Conservation (phyloP, 2,888 invertebrate species). For the Amphipyra tragopoginis region DNA sequence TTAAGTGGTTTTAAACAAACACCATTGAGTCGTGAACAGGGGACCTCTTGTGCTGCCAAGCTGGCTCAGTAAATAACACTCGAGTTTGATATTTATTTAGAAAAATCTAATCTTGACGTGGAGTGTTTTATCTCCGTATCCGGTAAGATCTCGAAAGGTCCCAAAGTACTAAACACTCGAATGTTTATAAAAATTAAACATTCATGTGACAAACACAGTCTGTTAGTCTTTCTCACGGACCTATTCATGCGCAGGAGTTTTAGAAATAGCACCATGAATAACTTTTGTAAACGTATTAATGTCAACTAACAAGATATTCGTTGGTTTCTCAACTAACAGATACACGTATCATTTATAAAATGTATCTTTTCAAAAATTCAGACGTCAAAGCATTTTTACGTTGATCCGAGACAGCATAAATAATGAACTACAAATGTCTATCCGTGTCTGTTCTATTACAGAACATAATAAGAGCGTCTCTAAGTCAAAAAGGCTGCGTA, state of each 20-base stretch:
- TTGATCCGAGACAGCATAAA: conserved; percentile 69
- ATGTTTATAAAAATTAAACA: conserved; percentile 71
- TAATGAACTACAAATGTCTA: conserved; percentile 80
- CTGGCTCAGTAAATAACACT: conserved; percentile 76
- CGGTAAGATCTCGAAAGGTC: conserved; percentile 70
- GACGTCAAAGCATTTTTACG: conserved; percentile 78
- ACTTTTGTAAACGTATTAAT: conserved; percentile 47
- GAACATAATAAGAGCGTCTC: conserved; percentile 62
- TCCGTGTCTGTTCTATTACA: conserved; percentile 70
- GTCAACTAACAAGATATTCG: conserved; percentile 54
- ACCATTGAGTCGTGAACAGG: conserved; percentile 79
- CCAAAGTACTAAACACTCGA: conserved; percentile 64
- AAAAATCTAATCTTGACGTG: conserved; percentile 80
- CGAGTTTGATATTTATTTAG: conserved; percentile 75
- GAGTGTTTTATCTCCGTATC: conserved; percentile 83
- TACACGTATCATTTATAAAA: conserved; percentile 71
- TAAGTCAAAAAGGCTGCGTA: conserved; percentile 63
- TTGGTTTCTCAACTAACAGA: conserved; percentile 51
- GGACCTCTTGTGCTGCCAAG: conserved; percentile 76
- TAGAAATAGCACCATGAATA: conserved; percentile 30
- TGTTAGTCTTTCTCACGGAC: conserved; percentile 82
- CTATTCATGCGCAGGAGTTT: conserved; percentile 37
- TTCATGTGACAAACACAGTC: conserved; percentile 58
- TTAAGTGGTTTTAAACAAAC: conserved; percentile 86
- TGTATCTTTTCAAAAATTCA: conserved; percentile 68